Percentiles rank a stretch among this genome's conserved stretches.
phyloP scores from a whole-genome alignment of 2,888 invertebrate genomes.

The Nysson spinosus region DNA sequence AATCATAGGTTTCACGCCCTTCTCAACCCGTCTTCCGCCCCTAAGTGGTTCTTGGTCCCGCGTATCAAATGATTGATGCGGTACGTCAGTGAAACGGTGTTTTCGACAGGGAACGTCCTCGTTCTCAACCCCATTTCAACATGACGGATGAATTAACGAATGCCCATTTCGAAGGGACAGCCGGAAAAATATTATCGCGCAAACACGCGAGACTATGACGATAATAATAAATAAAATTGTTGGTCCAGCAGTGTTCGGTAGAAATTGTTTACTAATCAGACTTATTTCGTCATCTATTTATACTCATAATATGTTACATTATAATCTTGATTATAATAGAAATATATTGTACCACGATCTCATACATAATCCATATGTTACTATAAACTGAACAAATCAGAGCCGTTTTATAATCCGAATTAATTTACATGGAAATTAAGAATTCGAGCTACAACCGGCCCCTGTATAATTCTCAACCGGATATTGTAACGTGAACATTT shows the following conservation, averaged over 20 bases:
- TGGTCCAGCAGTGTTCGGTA: no score
- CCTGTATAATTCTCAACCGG: neutral
- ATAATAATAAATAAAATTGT: no score
- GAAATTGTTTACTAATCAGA: no score
- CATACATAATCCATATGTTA: no score
- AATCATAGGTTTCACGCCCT: constrained; percentile 2
- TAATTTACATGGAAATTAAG: no score
- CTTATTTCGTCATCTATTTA: no score
- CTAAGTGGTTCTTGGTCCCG: neutral
- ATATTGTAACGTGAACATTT: neutral
- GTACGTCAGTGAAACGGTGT: constrained; percentile 34
- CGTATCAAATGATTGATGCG: constrained; percentile 39
- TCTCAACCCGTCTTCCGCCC: neutral
- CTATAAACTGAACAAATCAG: no score
- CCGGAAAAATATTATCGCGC: constrained; percentile 40
- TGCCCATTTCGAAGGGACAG: constrained; percentile 41
- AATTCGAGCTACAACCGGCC: neutral
- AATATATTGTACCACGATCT: no score
- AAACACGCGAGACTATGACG: neutral
- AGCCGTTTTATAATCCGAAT: no score
- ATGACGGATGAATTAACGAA: constrained; percentile 61
- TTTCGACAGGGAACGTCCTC: constrained; percentile 40
- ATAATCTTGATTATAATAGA: no score
- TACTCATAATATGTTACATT: no score
- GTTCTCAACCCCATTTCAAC: constrained; percentile 41